A percentile compares a stretch with the other conserved stretches of the same genome.
These are phyloP conservation scores for Pseudorectes ferrugineus DNA, from an alignment of 2,113 vertebrate species.

Conservation along the genomic window DNA sequence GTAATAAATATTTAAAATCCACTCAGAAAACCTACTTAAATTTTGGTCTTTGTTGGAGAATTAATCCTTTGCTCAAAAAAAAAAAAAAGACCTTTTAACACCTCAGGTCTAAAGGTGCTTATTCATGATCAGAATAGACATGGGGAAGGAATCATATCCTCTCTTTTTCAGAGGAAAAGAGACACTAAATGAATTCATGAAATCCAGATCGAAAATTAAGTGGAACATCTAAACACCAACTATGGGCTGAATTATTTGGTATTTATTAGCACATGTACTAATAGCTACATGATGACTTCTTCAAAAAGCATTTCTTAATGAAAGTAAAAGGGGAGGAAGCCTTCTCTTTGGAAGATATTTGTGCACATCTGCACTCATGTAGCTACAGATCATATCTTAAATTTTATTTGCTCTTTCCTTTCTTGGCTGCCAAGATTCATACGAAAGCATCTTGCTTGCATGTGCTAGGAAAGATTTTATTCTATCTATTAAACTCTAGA, in stretches of 20 bases:
- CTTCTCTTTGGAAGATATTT: not conserved
- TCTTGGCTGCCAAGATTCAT: not conserved
- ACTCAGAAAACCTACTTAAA: not conserved
- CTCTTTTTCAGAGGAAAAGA: not conserved
- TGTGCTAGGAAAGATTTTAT: not conserved
- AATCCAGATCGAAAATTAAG: not conserved
- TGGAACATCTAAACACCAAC: not conserved
- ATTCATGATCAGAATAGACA: not conserved
- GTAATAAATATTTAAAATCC: not conserved
- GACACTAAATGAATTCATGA: not conserved
- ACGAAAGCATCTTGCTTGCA: conserved; percentile 3
- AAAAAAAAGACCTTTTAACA: not conserved
- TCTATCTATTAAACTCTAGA: not conserved
- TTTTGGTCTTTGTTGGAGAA: not conserved
- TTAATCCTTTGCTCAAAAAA: not conserved
- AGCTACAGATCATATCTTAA: not conserved
- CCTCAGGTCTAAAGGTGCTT: not conserved
- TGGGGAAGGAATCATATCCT: not conserved
- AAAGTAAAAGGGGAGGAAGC: not conserved
- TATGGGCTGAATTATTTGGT: not conserved
- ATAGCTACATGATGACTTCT: not conserved
- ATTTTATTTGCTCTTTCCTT: conserved; percentile 23
- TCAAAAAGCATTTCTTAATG: not conserved
- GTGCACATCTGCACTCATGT: not conserved
- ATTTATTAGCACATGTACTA: not conserved